These are phyloP conservation scores for Hucho hucho DNA, from an alignment of 2,113 vertebrate genomes.

Conservation along the genomic window DNA sequence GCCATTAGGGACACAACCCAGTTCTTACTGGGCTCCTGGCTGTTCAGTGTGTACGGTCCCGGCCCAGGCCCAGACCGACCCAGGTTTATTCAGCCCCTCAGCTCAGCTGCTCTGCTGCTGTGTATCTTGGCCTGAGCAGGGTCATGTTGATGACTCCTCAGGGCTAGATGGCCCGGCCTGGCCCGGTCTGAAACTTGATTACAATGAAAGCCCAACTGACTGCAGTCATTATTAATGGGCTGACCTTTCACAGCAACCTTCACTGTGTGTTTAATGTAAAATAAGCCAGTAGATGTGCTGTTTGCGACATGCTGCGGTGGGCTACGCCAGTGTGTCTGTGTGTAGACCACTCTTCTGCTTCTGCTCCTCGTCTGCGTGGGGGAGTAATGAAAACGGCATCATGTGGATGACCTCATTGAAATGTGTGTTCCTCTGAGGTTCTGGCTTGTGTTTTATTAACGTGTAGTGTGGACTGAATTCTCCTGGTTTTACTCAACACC, in stretches of 20 bases:
- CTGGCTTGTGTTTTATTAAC: background rate
- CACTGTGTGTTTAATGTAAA: constrained; percentile 16
- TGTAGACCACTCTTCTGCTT: background rate
- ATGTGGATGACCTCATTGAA: constrained; percentile 9
- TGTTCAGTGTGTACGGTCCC: too few relatives aligned
- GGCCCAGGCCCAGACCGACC: background rate
- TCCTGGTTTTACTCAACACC: constrained; percentile 23
- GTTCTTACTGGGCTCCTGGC: too few relatives aligned
- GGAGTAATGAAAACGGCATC: background rate
- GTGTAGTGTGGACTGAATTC: constrained; percentile 18
- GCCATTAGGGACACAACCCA: too few relatives aligned
- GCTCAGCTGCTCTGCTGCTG: background rate
- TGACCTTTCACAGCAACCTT: constrained; percentile 7
- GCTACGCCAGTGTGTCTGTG: background rate
- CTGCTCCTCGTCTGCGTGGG: background rate
- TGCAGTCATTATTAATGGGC: constrained; percentile 13
- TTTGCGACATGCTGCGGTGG: background rate
- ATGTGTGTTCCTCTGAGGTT: constrained; percentile 10
- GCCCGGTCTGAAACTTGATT: constrained; percentile 2
- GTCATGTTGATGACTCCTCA: constrained; percentile 7
- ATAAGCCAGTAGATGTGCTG: background rate
- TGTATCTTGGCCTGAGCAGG: constrained; percentile 3
- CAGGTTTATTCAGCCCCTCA: background rate
- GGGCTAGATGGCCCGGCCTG: background rate
- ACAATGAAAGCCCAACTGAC: background rate